phyloP scores from a whole-genome alignment of 2,113 vertebrate species.

The Pardalotus punctatus region DNA sequence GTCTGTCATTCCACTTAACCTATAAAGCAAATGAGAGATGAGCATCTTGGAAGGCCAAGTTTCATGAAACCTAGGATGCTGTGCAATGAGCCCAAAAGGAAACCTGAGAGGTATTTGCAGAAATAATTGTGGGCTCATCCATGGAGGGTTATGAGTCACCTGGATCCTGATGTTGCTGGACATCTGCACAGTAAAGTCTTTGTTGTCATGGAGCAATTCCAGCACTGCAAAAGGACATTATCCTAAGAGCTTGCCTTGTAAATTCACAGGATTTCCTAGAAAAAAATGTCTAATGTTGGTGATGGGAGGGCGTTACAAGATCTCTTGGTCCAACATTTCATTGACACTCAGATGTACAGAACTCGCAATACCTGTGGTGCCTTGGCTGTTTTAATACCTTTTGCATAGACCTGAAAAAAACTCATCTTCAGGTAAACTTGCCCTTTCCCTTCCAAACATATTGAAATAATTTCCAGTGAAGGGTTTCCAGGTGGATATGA shows the following conservation, averaged over 20 bases:
- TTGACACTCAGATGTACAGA: neutral
- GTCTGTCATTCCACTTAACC: constrained; percentile 48
- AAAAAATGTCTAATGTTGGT: neutral
- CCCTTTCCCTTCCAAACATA: neutral
- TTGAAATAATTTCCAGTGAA: neutral
- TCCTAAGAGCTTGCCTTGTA: neutral
- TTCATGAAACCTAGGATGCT: neutral
- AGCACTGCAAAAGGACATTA: neutral
- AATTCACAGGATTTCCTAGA: neutral
- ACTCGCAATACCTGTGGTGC: neutral
- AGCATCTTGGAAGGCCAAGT: neutral
- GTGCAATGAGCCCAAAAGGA: neutral
- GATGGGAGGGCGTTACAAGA: neutral
- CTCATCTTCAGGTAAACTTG: neutral
- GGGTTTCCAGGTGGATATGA: neutral
- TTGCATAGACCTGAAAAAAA: neutral
- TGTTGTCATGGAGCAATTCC: neutral
- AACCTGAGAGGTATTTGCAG: constrained; percentile 16
- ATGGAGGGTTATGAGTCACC: neutral
- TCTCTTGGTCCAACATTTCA: neutral
- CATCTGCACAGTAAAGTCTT: neutral
- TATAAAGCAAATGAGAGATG: constrained; percentile 5
- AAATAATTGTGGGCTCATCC: neutral
- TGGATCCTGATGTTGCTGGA: neutral
- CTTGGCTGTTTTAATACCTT: neutral